Base-by-base conservation (phyloP, 2,888 invertebrate genomes). In the Strigamia transsilvanica region DNA sequence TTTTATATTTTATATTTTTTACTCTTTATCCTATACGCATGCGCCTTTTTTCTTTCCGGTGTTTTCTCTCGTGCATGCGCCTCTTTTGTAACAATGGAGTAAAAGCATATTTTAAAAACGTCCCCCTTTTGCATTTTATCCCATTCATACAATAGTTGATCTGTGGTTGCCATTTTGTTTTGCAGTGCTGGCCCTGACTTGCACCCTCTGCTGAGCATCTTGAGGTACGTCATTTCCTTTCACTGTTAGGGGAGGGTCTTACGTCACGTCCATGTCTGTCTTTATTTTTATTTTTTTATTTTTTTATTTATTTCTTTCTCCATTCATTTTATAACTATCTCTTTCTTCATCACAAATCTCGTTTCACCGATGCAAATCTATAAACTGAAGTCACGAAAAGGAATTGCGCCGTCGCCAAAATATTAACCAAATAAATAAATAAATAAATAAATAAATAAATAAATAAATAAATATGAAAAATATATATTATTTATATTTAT, bases 141-240 rank as follows among this genome's bases (percentile, higher is more conserved):
- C 73, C 73, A 73, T 73, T 73, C 73, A 73, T 15, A 73, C 73
- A 73, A 73, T 73, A 73, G 73, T 73, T 73, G 73, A 73, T 73
- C 73, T 73, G 73, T 73, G 73, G 73, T 73, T 73, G 73, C 73
- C 73, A 73, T 73, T 73, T 73, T 73, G 73, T 73, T 73, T 73
- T 73, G 73, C 73, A 73, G 73, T 73, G 73, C 73, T 73, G 73
- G 73, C 73, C 73, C 73, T 73, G 73, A 73, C 73, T 73, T 73
- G 73, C 73, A 73, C 73, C 73, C 73, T 73, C 73, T 73, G 73
- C 73, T 73, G 73, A 73, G 73, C 73, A 73, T 73, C 73, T 73
- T 73, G 73, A 73, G 73, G 73, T 73, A 73, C 73, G 73, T 73
- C 73, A 73, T 73, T 73, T 73, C 73, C 73, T 73, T 73, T 73